Percentiles rank a stretch among this genome's conserved stretches.
Conservation (phyloP, 2,113 vertebrate genomes). For the Brachyhypopomus occidentalis region DNA sequence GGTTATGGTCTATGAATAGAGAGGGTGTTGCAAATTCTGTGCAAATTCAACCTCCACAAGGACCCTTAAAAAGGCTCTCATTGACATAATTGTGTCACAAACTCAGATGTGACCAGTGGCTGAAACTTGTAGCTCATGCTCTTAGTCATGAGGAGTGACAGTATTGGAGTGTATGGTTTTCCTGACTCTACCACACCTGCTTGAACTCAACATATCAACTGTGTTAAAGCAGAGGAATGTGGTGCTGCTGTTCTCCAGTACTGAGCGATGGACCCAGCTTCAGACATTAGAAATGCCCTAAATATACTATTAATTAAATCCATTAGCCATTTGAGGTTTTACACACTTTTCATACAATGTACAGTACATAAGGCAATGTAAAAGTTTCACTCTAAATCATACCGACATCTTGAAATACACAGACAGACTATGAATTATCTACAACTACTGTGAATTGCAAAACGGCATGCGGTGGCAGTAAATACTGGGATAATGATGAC, state of each 20-base stretch:
- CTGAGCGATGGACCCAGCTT: not conserved
- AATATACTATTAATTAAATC: not conserved
- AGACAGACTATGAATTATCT: constrained; percentile 21
- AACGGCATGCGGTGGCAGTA: not conserved
- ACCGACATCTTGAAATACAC: constrained; percentile 15
- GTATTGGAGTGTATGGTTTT: not conserved
- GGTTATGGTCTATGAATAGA: constrained; percentile 5
- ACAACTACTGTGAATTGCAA: not conserved
- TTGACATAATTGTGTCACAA: not conserved
- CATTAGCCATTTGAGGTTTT: not conserved
- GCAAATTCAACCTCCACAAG: not conserved
- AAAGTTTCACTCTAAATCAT: not conserved
- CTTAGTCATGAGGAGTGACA: not conserved
- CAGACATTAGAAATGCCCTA: not conserved
- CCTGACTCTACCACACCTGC: not conserved
- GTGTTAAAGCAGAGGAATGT: not conserved
- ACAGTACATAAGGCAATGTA: too few relatives aligned
- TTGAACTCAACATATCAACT: not conserved
- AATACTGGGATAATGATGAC: not conserved
- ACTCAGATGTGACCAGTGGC: not conserved
- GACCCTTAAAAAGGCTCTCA: not conserved
- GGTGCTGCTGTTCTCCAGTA: not conserved
- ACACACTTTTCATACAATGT: not conserved
- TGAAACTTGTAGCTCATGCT: not conserved
- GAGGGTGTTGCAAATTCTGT: not conserved